These are phyloP conservation scores for Takifugu ocellatus DNA, from an alignment of 2,797 vertebrate genomes.

Conservation along the genomic window DNA sequence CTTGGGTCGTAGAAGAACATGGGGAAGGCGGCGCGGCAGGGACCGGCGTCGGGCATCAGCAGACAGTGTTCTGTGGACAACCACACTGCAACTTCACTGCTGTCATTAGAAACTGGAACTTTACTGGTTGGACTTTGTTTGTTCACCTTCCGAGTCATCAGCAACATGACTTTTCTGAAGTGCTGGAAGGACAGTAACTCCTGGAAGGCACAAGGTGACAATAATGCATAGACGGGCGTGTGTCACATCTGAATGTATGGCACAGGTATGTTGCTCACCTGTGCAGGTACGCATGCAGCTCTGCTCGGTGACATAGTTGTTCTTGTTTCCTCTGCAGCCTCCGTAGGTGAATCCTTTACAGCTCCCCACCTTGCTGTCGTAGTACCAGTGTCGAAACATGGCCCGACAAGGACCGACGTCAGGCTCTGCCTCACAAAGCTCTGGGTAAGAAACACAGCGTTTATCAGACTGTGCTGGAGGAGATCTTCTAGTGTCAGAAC, in stretches of 20 bases:
- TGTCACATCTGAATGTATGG: background rate
- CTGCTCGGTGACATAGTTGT: slow-evolving; percentile 63
- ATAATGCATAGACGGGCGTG: background rate
- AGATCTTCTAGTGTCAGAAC: too few relatives aligned
- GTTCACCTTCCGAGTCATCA: background rate
- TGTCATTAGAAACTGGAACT: background rate
- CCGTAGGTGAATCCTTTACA: slow-evolving; percentile 77
- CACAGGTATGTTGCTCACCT: slow-evolving; percentile 21
- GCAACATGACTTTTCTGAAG: background rate
- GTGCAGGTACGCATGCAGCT: slow-evolving; percentile 59
- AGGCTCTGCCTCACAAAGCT: slow-evolving; percentile 56
- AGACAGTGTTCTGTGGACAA: slow-evolving; percentile 65
- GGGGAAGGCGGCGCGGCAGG: slow-evolving; percentile 67
- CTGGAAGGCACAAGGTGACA: background rate
- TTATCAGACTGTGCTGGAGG: background rate
- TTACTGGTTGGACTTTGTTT: background rate
- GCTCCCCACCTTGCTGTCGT: slow-evolving; percentile 40
- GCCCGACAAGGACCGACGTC: slow-evolving; percentile 76
- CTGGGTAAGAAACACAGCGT: slow-evolving; percentile 55
- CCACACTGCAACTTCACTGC: background rate
- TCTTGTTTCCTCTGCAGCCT: slow-evolving; percentile 76
- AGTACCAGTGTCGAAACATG: slow-evolving; percentile 68
- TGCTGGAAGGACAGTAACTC: slow-evolving; percentile 31
- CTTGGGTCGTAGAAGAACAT: slow-evolving; percentile 41
- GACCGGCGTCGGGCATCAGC: slow-evolving; percentile 53